Base-by-base conservation (phyloP, 2,888 invertebrate species). In the Parnassius orleans region DNA sequence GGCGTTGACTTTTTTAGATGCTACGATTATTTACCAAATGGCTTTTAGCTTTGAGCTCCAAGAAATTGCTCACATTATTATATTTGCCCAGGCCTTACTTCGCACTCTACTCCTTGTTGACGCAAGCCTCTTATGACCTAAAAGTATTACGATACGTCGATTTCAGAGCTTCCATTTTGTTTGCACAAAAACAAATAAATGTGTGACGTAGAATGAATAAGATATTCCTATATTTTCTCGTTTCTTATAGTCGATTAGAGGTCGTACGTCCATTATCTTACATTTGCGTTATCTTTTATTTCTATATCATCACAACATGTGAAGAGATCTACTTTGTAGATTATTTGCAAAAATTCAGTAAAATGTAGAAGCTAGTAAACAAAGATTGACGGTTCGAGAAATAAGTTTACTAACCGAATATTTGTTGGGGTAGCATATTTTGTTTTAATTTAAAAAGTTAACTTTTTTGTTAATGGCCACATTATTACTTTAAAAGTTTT, bases 371-470 rank as follows among this genome's bases (percentile, higher is more conserved):
- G 11, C 11, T 43, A 14, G 56, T 61, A 61, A 61, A 56, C 56
- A 61, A 46, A 56, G 51, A 61, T 61, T 46, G 41, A 12, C 41
- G 51, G 10, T 51, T 44, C 43, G 33, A 51, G 11, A 33, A 51
- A 55, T 55, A 54, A 51, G 46, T 56, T 61, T 61, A 14, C 52
- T 24, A n/a, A 33, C 15, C 51, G 11, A 19, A 24, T 33, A n/a
- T 61, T 61, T 56, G 61, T 46, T 44, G 52, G 55, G 53, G 57
- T 64, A 57, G 60, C 53, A 41, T 53, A 60, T 63, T 59, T 57
- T 60, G 61, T 64, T 52, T 62, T 57, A 63, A 33, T 33, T 33
- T 7, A 33, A 33, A 33, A 33, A 33, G 33, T 33, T 33, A 0
- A 5, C 33, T 33, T 33, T 5, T 33, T 33, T 33, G 7, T 7